Evolutionary conservation across 2,797 vertebrate species (phyloP).

Genomic region (Rhinoraja longicauda): DNA sequence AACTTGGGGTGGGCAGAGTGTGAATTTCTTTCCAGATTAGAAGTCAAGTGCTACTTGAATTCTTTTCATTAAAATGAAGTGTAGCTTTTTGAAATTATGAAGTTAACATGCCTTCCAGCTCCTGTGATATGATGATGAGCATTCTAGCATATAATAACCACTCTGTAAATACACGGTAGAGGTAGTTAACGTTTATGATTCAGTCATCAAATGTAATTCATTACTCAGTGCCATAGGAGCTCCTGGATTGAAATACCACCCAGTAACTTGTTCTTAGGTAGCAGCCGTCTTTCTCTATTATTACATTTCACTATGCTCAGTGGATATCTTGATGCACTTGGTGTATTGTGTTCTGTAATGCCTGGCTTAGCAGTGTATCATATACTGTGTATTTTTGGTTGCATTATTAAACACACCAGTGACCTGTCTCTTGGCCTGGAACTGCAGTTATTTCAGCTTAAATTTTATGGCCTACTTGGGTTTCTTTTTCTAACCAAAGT

Average conservation of each 20-base stretch:
- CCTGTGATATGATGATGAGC: background rate
- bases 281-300: background rate
- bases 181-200: background rate
- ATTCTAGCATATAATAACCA: background rate
- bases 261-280: background rate
- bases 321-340: background rate
- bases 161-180: background rate
- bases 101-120: background rate
- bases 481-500: background rate
- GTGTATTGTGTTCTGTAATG: slow-evolving; percentile 2
- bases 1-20: too few relatives aligned
- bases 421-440: background rate
- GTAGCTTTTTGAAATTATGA: background rate
- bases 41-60: background rate
- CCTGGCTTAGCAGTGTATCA: background rate
- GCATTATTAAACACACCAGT: background rate
- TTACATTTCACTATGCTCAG: background rate
- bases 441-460: background rate
- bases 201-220: background rate
- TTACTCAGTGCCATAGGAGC: background rate
- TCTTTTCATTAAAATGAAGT: background rate
- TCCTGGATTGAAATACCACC: background rate
- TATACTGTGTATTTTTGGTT: background rate
- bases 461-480: background rate
- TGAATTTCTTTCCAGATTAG: background rate